Evolutionary conservation across 2,113 vertebrate species (phyloP), one percentile per base, ranked within the genome.

Genomic region (Nansenia antarctica): DNA sequence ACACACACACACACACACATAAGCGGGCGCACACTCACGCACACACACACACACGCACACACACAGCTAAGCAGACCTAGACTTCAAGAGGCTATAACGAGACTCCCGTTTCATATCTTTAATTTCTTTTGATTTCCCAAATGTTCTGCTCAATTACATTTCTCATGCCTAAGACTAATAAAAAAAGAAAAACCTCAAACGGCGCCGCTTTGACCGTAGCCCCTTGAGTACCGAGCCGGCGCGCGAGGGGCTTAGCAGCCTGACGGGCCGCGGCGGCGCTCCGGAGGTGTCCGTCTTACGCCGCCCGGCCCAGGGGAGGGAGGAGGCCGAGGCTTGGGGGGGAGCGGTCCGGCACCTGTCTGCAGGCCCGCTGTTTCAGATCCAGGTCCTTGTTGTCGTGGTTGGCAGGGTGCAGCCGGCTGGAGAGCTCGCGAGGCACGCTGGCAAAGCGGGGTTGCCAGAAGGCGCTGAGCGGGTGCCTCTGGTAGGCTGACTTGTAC

Each of bases 401-500:
- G 74, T 85, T 88, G 70, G 76, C 65, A 31, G 67, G 54, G 2
- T 83, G 82, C 24, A 83, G 77, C 73, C 75, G 72, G 74, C 83
- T 84, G 71, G 89, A 89, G 61, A 83, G 81, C n/a, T 9, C 11
- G 9, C 63, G 69, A 47, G 81, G 80, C n/a, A 76, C 71, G 64
- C 77, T 53, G 67, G 84, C 14, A 26, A 42, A 76, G 60, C 69
- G 74, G n/a, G 55, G 60, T 64, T 79, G 85, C 76, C 83, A 78
- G 76, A 86, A 79, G 67, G 83, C 69, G 7, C 73, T 54, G 22
- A 53, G 70, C 35, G 88, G 80, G 72, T 77, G 85, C 49, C 55
- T 73, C 66, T 83, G 85, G 77, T 82, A 90, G 1, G 74, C 55
- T 29, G 86, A 88, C 79, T 63, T 77, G 76, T 90, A 85, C 73